Evolutionary conservation across 1,140 invertebrate species (phyloP), one percentile per base, ranked within the genome.

Genomic region (Pogonomyrmex barbatus): DNA sequence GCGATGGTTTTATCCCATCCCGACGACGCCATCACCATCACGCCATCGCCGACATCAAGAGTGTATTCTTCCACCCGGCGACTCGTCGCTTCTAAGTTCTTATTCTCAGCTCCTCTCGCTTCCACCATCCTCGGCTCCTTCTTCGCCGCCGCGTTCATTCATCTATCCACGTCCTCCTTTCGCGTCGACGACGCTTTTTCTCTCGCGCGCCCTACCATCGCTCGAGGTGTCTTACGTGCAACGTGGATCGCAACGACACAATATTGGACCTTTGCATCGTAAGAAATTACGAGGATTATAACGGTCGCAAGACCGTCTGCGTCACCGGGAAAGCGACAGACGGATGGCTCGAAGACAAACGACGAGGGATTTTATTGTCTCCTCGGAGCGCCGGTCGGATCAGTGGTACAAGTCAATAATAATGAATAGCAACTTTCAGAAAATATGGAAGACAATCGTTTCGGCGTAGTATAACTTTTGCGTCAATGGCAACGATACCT

Each of bases 51-150:
- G 88, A 83, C 89, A 79, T 87, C 84, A 82, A 85, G 81, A 89
- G 85, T 71, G 87, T 90, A 90, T 90, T 89, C 87, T 91, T 89
- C 71, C 85, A 82, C 36, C 39, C 75, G 81, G 67, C 67, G 68
- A 88, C 76, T 91, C 83, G 78, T 63, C 52, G 52, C 50, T 58
- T 17, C 24, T 73, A 45, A 85, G 82, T 89, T 76, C 73, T 91
- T 91, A 79, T 88, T 85, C 62, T 52, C 36, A n/a, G 4, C 56
- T 39, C 10, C 71, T 58, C 76, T 87, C 62, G n/a, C 39, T 45
- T 71, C 47, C 54, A 24, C 36, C 45, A 36, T 1, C 54, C 54
- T 45, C 45, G 47, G 33, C 54, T 54, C 42, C 63, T 47, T 5
- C 58, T 54, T 77, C 71, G 65, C 42, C 70, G 65, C 33, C 65